These are phyloP conservation scores for Acanthochromis polyacanthus DNA, from an alignment of 2,113 vertebrate species.

Conservation along the genomic window DNA sequence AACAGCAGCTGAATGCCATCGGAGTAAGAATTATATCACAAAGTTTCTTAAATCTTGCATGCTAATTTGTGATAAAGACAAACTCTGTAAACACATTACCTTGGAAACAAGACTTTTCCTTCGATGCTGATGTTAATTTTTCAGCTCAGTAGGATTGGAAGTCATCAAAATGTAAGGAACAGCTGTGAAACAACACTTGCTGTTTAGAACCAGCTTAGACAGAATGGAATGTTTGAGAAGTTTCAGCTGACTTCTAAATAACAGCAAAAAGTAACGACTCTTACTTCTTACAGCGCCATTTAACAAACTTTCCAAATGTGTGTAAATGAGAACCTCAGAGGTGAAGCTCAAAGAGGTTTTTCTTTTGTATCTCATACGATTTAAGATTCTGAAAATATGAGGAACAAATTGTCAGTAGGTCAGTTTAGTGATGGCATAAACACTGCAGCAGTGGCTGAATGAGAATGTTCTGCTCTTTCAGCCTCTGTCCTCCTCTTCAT, in stretches of 20 bases:
- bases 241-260: background rate
- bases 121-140: conserved; percentile 37
- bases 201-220: background rate
- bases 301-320: background rate
- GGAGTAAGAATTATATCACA: conserved; percentile 19
- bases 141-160: conserved; percentile 27
- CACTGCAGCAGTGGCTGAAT: conserved; percentile 5
- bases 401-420: background rate
- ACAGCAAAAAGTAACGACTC: background rate
- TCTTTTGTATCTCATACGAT: background rate
- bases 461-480: conserved; percentile 9
- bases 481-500: conserved; percentile 10
- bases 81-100: conserved; percentile 36
- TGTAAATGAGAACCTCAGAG: background rate
- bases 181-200: conserved; percentile 1
- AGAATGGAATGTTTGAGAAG: background rate
- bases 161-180: conserved; percentile 16
- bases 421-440: background rate
- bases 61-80: conserved; percentile 41
- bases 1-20: conserved; percentile 8
- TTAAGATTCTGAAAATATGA: background rate
- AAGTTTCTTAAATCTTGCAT: conserved; percentile 18
- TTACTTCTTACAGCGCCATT: background rate
- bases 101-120: conserved; percentile 55
- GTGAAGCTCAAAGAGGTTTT: background rate